Evolutionary conservation across 64 coral and sea anemone species (phyloP), one percentile per base, ranked within the genome.

Genomic region (Catalaphyllia jardinei): DNA sequence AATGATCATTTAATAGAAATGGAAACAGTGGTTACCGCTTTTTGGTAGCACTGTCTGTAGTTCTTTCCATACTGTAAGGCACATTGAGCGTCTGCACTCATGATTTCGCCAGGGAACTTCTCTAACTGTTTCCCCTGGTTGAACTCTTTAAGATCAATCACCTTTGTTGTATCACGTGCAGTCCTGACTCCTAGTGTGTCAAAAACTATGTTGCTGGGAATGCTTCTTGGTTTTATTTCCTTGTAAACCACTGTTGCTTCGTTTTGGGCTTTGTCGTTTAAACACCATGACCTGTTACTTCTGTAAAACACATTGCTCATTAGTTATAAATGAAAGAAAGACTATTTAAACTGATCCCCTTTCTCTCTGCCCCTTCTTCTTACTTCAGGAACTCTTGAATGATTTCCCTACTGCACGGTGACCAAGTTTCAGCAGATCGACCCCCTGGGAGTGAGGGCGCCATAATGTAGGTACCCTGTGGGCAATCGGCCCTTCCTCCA

Each of bases 61-160:
- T 60, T 60, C 16, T 42, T 14, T 30, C 88, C 78, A 55, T 82
- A 82, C 27, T 90, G 88, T 42, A 90, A 59, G 29, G 64, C 73
- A 50, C 94, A 95, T 22, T 95, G 94, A 30, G 77, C 73, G 28
- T 87, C 77, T n/a, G 39, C 94, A 29, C 87, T 84, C 33, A 78
- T 81, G 46, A 95, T 72, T 64, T 95, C 89, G 22, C 94, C 94
- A 62, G 94, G 94, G 51, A 89, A 78, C n/a, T 72, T 95, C 2
- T 72, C 65, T 50, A 51, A 31, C 17, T 77, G 76, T 28, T 77
- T 42, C 17, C 49, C 33, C 10, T 49, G 18, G 33, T 77, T 49
- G 17, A 77, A 22, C 7, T 50, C 10, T 8, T 50, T 77, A 46
- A 49, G 74, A 50, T 77, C 74, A 77, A 77, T 42, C 7, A 11